These are phyloP conservation scores for Buceros bicornis DNA, from an alignment of 2,797 vertebrate genomes.

Conservation along the genomic window DNA sequence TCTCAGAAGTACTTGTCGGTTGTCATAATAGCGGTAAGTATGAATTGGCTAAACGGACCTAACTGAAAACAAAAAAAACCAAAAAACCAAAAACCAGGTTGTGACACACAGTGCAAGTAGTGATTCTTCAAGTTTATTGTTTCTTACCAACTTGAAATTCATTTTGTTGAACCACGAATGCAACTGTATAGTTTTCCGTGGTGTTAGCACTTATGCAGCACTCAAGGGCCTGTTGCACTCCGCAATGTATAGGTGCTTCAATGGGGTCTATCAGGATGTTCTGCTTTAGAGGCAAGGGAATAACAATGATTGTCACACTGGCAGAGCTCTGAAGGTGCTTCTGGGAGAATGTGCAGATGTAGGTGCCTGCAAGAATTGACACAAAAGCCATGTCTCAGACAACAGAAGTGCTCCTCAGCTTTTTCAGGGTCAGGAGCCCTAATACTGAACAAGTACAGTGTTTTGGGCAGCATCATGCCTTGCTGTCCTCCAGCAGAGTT, in stretches of 20 bases:
- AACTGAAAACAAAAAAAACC: not conserved
- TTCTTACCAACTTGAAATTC: conserved; percentile 60
- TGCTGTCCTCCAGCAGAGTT: not conserved
- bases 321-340: conserved; percentile 52
- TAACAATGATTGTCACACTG: conserved; percentile 22
- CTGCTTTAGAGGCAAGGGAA: conserved; percentile 59
- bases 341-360: conserved; percentile 75
- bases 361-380: conserved; percentile 69
- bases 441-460: not conserved
- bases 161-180: not conserved
- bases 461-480: not conserved
- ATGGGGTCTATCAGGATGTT: conserved; percentile 76
- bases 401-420: not conserved
- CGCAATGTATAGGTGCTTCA: not conserved
- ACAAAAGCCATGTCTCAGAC: not conserved
- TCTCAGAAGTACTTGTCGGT: not conserved
- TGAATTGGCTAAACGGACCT: not conserved
- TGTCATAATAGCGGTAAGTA: not conserved
- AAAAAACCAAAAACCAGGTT: not conserved
- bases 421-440: not conserved
- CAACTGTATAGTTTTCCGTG: not conserved
- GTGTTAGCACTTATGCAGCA: conserved; percentile 68
- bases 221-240: not conserved
- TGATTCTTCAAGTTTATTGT: not conserved
- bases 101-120: not conserved